Percentiles rank a stretch among this genome's conserved stretches.
These are phyloP conservation scores for Brachyhypopomus occidentalis DNA, from an alignment of 2,113 vertebrate genomes.

Conservation along the genomic window DNA sequence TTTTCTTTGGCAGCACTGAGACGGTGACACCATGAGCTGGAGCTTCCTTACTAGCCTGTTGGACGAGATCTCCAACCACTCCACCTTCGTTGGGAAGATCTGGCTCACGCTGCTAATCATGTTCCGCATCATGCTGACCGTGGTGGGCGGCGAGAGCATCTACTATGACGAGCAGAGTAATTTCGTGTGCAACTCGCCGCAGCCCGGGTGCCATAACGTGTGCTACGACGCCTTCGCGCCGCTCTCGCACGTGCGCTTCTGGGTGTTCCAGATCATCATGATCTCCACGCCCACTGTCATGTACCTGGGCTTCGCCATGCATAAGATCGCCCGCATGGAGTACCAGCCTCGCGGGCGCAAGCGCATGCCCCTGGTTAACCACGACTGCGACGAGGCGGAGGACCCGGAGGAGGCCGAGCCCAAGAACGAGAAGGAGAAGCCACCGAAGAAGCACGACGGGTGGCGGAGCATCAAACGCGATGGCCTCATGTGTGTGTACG, in stretches of 20 bases:
- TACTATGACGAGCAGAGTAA: constrained; percentile 95
- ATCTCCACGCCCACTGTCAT: constrained; percentile 86
- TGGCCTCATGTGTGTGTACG: constrained; percentile 86
- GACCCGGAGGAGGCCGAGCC: constrained; percentile 84
- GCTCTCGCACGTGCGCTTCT: constrained; percentile 88
- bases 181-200: constrained; percentile 87
- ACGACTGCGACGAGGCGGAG: constrained; percentile 88
- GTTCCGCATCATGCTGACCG: constrained; percentile 88
- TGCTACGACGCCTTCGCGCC: constrained; percentile 74
- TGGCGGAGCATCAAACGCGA: constrained; percentile 85
- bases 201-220: constrained; percentile 87
- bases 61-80: constrained; percentile 93
- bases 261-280: constrained; percentile 91
- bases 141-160: constrained; percentile 88
- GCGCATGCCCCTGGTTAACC: too few relatives aligned
- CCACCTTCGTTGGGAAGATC: constrained; percentile 74
- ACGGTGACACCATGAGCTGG: constrained; percentile 85
- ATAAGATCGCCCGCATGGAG: constrained; percentile 81
- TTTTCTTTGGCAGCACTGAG: constrained; percentile 57
- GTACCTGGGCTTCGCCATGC: constrained; percentile 90
- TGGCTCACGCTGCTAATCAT: constrained; percentile 82
- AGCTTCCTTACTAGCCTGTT: constrained; percentile 88
- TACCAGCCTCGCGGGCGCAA: too few relatives aligned
- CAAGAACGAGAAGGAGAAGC: constrained; percentile 58
- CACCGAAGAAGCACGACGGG: constrained; percentile 78